phyloP scores from a whole-genome alignment of 2,888 invertebrate genomes.

The Spialia ferax region DNA sequence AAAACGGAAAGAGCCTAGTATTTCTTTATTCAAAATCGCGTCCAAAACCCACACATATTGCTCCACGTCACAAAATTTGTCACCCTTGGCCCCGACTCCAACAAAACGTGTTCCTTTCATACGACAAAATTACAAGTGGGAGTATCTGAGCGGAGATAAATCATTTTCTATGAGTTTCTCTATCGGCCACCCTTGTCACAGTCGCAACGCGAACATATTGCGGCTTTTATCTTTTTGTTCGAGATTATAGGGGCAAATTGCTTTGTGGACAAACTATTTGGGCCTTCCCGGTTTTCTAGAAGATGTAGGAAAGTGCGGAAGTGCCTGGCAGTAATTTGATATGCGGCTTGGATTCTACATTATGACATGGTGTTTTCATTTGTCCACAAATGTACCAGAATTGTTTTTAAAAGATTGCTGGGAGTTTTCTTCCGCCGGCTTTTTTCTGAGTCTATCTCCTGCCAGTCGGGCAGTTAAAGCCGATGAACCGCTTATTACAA shows the following conservation, averaged over 20 bases:
- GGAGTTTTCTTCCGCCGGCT: too few relatives aligned
- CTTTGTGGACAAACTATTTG: conserved; percentile 41
- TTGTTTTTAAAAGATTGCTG: too few relatives aligned
- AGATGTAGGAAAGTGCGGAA: not conserved
- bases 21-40: not conserved
- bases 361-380: too few relatives aligned
- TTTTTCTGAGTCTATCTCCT: too few relatives aligned
- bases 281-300: not conserved
- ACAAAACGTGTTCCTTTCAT: conserved; percentile 27
- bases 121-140: conserved; percentile 43
- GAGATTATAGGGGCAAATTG: conserved; percentile 46
- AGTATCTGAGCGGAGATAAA: conserved; percentile 49
- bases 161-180: conserved; percentile 57
- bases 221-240: conserved; percentile 49
- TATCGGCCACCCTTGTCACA: conserved; percentile 54
- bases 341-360: not conserved
- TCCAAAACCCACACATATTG: not conserved
- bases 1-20: too few relatives aligned
- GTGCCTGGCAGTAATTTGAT: not conserved
- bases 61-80: conserved; percentile 18
- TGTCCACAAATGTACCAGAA: too few relatives aligned
- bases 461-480: too few relatives aligned
- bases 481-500: too few relatives aligned
- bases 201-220: conserved; percentile 47
- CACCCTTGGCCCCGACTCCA: conserved; percentile 17